These are phyloP conservation scores for Cladopsammia gracilis DNA, from an alignment of 64 coral and sea anemone genomes.

Conservation along the genomic window DNA sequence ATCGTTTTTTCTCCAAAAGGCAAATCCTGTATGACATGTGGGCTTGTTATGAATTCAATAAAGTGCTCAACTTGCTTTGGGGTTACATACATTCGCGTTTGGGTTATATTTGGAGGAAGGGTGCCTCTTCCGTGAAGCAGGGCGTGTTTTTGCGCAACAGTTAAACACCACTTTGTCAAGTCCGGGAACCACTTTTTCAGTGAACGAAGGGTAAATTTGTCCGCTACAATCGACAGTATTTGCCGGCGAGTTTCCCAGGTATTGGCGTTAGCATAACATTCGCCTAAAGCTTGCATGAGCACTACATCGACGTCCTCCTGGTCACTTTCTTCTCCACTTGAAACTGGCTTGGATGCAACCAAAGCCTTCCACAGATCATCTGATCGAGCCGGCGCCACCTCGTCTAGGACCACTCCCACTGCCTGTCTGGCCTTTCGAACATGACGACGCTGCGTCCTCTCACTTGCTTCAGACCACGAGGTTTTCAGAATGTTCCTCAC, in stretches of 20 bases:
- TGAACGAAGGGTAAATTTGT: conserved; percentile 42
- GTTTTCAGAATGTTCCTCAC: conserved; percentile 49
- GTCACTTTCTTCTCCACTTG: neutral
- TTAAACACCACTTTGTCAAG: conserved; percentile 59
- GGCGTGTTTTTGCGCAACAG: conserved; percentile 47
- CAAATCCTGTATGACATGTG: conserved; percentile 70
- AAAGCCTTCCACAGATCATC: conserved; percentile 56
- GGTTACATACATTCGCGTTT: conserved; percentile 75
- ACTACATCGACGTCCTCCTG: conserved; percentile 46
- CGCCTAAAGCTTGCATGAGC: conserved; percentile 33
- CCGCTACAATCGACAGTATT: conserved; percentile 64
- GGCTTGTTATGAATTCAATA: conserved; percentile 77
- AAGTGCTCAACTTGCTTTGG: conserved; percentile 74
- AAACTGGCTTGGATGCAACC: neutral
- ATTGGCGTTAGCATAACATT: conserved; percentile 56
- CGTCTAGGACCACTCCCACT: conserved; percentile 73
- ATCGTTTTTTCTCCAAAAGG: conserved; percentile 64
- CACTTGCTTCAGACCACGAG: conserved; percentile 62
- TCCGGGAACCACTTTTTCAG: conserved; percentile 55
- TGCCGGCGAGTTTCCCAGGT: conserved; percentile 29
- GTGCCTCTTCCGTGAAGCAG: conserved; percentile 65
- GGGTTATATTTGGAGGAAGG: conserved; percentile 40
- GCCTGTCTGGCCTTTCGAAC: conserved; percentile 80
- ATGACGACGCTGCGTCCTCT: conserved; percentile 67
- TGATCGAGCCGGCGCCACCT: conserved; percentile 70